Evolutionary conservation across 1,140 invertebrate species (phyloP).

Genomic region (Rhagoletis zephyria): DNA sequence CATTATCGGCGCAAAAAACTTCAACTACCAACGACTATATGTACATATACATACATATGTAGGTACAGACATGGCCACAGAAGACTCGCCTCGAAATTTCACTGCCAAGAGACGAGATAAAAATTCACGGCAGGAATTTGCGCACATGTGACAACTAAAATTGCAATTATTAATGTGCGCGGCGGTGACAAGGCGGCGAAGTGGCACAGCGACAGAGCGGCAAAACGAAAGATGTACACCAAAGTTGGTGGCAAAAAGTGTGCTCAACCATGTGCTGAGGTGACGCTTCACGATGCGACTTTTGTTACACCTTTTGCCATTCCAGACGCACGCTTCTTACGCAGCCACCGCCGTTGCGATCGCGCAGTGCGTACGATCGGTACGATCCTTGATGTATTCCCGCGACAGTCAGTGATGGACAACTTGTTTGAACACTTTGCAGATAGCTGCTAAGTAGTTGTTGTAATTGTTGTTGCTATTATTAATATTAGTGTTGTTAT

Average conservation of each 20-base stretch:
- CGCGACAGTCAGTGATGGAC: slow-evolving; percentile 38
- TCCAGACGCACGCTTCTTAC: not conserved
- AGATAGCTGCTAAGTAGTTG: not conserved
- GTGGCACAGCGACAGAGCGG: not conserved
- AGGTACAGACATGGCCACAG: not conserved
- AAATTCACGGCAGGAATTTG: slow-evolving; percentile 15
- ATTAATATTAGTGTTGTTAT: not conserved
- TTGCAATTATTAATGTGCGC: slow-evolving; percentile 44
- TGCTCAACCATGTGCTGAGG: slow-evolving; percentile 33
- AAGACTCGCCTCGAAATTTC: not conserved
- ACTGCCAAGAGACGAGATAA: slow-evolving; percentile 9
- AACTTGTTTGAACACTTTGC: slow-evolving; percentile 3
- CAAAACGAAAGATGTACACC: not conserved
- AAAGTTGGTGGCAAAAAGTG: slow-evolving; percentile 7
- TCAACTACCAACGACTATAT: not conserved
- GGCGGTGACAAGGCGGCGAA: not conserved
- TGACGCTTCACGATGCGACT: slow-evolving; percentile 45
- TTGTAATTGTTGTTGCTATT: not conserved
- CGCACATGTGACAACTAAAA: slow-evolving; percentile 40
- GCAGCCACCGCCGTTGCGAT: no score
- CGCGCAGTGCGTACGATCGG: not conserved
- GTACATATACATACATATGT: not conserved
- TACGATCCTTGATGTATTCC: slow-evolving; percentile 14
- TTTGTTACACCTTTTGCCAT: slow-evolving; percentile 51
- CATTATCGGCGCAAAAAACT: slow-evolving; percentile 50